Evolutionary conservation across 1,140 invertebrate species (phyloP), one percentile per base, ranked within the genome.

Genomic region (Mya arenaria): DNA sequence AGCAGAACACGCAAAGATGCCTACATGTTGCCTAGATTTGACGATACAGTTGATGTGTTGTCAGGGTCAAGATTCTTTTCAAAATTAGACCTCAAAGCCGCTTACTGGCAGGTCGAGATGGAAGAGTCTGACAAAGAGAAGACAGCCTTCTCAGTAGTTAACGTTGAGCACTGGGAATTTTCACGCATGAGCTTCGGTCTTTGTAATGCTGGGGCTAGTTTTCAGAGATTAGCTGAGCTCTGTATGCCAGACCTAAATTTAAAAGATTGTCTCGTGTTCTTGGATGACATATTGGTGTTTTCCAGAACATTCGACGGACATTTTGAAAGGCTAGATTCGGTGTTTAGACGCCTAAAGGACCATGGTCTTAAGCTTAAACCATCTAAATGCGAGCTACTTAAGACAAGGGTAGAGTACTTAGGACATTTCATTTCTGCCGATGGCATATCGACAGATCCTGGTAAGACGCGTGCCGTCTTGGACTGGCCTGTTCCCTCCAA

Each of bases 31-130:
- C n/a, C n/a, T n/a, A n/a, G n/a, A n/a, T n/a, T n/a, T n/a, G 91
- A 94, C 15, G 93, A 94, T 25, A 85, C 85, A 10, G 68, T 95
- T 0, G 73, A 90, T 32, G 73, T 68, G 6, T 79, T 94, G 0
- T 23, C 81, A 0, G 92, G 91, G 1, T 86, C 87, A 10, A 90
- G 73, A 17, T 88, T 91, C 32, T 94, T 94, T 74, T 87, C 89
- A 0, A 89, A 90, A 0, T 84, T 95, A 0, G 94, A 94, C 89
- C 37, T 86, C 17, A n/a, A 48, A 23, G 55, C 58, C 48, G 90
- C 85, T 2, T 91, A 85, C 63, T 88, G 90, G 90, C 93, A 93
- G 72, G 83, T 94, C 0, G 71, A 17, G n/a, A n/a, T n/a, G n/a
- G 60, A 91, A n/a, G 28, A 79, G 19, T 73, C 85, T 5, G 89